Percentiles rank a stretch among this genome's conserved stretches.
Conservation (phyloP, 2,888 invertebrate species). For the Lasioglossum morio region DNA sequence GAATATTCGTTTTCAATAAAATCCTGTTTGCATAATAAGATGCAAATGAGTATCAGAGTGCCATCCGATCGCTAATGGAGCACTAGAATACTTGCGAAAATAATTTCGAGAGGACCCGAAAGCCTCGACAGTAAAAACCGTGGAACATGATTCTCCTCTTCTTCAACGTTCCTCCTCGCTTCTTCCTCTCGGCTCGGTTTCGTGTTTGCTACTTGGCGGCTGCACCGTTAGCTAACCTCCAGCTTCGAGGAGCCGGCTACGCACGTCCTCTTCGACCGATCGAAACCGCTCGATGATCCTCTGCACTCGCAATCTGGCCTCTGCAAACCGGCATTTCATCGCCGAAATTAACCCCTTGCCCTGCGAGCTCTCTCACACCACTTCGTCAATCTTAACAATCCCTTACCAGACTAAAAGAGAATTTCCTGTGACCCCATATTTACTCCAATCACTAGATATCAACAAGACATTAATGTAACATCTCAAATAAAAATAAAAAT, state of each 20-base stretch:
- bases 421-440: too few relatives aligned
- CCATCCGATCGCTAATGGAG: too few relatives aligned
- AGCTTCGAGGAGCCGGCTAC: constrained; percentile 58
- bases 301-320: constrained; percentile 15
- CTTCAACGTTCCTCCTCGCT: constrained; percentile 21
- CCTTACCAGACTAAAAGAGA: too few relatives aligned
- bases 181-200: constrained; percentile 70
- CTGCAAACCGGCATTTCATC: not conserved
- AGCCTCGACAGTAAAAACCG: not conserved
- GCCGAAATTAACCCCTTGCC: not conserved
- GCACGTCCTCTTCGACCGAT: constrained; percentile 60
- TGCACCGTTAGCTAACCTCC: constrained; percentile 83
- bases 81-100: not conserved
- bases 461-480: too few relatives aligned
- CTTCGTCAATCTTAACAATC: too few relatives aligned
- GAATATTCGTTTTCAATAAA: too few relatives aligned
- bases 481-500: not conserved
- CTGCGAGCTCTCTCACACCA: not conserved
- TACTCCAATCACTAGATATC: too few relatives aligned
- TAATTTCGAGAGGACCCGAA: not conserved
- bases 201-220: constrained; percentile 80
- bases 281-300: constrained; percentile 47
- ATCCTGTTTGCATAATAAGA: too few relatives aligned
- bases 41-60: too few relatives aligned
- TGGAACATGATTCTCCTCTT: constrained; percentile 24